These are phyloP conservation scores for Oedothorax gibbosus DNA, from an alignment of 1,140 invertebrate species.

Conservation along the genomic window DNA sequence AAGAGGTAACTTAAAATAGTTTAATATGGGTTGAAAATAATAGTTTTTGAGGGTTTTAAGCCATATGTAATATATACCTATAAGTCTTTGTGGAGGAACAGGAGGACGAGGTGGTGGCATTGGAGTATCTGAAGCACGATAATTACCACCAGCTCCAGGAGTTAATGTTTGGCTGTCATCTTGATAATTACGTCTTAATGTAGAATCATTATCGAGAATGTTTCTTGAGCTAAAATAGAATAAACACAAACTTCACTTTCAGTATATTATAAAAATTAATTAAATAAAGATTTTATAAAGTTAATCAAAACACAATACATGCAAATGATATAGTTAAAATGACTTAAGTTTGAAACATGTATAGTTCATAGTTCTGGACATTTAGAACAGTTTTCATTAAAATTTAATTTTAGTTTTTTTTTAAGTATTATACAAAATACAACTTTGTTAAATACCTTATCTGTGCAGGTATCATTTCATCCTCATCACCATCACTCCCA, in stretches of 20 bases:
- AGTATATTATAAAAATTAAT: not conserved
- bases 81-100: conserved; percentile 84
- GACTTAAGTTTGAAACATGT: not conserved
- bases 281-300: not conserved
- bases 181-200: conserved; percentile 82
- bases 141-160: conserved; percentile 67
- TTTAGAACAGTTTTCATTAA: not conserved
- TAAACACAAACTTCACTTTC: no score
- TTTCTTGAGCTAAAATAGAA: conserved; percentile 31
- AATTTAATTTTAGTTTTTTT: not conserved
- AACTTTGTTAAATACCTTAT: conserved; percentile 22
- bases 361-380: not conserved
- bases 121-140: conserved; percentile 68
- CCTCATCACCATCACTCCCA: conserved; percentile 66
- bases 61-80: conserved; percentile 71
- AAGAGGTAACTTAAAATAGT: no score
- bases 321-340: not conserved
- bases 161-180: conserved; percentile 83
- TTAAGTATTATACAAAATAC: not conserved
- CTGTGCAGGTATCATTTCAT: conserved; percentile 63
- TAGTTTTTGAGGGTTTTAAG: not conserved
- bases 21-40: no score
- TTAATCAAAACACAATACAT: not conserved
- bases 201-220: conserved; percentile 51
- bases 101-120: conserved; percentile 85